Base-by-base conservation (phyloP, 1,140 invertebrate genomes). In the Adoxophyes honmai region DNA sequence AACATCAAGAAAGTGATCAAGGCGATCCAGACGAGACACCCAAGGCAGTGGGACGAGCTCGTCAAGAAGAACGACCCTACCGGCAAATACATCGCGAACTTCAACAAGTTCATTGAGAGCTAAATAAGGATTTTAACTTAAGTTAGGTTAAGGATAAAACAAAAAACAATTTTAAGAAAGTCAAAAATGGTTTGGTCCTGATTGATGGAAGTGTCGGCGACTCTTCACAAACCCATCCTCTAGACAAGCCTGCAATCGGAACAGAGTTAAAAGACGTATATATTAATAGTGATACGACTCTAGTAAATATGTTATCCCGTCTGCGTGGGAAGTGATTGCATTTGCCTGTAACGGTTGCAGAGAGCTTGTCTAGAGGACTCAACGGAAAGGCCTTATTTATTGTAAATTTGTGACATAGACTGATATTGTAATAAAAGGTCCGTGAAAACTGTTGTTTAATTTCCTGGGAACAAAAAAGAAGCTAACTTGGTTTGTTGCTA, bases 1-100 rank as follows among this genome's bases (percentile, higher is more conserved):
- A 92, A 92, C 33, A 92, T 94, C 8, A 90, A 92, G 54, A 93
- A 92, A 73, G 89, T 95, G 5, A 92, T 93, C 28, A 85, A 71
- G 39, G 81, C 82, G 18, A 80, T 91, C 36, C 85, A 86, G 52
- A 65, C 84, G 52, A 89, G 90, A 14, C 75, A 85, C 52, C 85
- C 89, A 0, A 80, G 83, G n/a, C 73, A 88, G 42, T 90, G 89
- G 86, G 82, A 89, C 8, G 76, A 88, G 51, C 73, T 91, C 0
- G 75, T 80, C 0, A 73, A 78, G 55, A 91, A 91, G 55, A 90
- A 88, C 38, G 90, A 91, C 57, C 85, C 85, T 7, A 61, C 69
- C 0, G 80, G 78, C 52, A 79, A 85, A 28, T 60, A 82, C 52
- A 75, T 76, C 36, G 72, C 42, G 2, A 67, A 75, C 52, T 88